Evolutionary conservation across 1,140 invertebrate species (phyloP).

Genomic region (Cydia splendana): DNA sequence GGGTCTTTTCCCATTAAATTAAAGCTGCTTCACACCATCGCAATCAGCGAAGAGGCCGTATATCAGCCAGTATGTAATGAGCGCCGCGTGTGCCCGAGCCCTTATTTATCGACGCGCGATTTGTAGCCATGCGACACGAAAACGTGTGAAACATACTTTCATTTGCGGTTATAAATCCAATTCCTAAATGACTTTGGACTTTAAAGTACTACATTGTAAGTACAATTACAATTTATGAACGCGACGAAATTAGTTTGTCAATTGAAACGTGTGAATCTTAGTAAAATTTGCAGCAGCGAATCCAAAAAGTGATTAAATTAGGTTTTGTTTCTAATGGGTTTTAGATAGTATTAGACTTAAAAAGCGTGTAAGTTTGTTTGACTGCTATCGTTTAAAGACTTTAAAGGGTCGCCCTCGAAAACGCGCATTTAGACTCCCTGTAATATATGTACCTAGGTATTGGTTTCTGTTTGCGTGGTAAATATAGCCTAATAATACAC

Average conservation of each 20-base stretch:
- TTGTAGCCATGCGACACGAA: conserved; percentile 64
- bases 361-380: too few species aligned
- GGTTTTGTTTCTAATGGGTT: neutral
- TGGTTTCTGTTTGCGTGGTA: too few species aligned
- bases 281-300: neutral
- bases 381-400: too few species aligned
- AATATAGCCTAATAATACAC: neutral
- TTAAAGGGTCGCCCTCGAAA: too few species aligned
- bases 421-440: too few species aligned
- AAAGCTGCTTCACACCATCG: conserved; percentile 28
- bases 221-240: neutral
- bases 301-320: neutral
- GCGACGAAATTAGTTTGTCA: neutral
- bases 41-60: conserved; percentile 48
- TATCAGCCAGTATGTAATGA: conserved; percentile 63
- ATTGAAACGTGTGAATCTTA: neutral
- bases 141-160: conserved; percentile 34
- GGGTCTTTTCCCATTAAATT: conserved; percentile 22
- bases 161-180: neutral
- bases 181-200: neutral
- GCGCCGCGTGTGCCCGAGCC: conserved; percentile 63
- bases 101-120: conserved; percentile 64
- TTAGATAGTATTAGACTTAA: neutral
- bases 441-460: too few species aligned
- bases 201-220: neutral